Conservation (phyloP, 2,888 invertebrate species). For the Amblyjoppa proteus region DNA sequence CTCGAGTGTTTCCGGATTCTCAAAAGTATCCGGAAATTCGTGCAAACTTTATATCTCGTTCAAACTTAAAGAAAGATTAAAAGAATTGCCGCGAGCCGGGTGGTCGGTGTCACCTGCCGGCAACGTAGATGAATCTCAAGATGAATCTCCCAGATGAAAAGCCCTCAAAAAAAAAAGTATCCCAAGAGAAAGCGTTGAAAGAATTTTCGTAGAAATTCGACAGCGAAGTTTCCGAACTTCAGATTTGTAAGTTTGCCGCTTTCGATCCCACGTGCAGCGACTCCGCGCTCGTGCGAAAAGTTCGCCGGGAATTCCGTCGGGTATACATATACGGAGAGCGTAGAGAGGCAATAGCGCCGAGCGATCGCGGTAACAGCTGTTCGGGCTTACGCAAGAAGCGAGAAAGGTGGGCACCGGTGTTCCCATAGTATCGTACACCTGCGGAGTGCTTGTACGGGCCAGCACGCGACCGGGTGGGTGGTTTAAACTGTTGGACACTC, state of each 20-base stretch:
- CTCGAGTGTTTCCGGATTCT: too few relatives aligned
- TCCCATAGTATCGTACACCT: conserved; percentile 3
- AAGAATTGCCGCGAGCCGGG: neutral
- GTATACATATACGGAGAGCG: neutral
- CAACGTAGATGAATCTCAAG: neutral
- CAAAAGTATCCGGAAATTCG: neutral
- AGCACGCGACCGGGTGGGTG: conserved; percentile 66
- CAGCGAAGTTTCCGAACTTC: neutral
- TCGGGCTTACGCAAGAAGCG: conserved; percentile 62
- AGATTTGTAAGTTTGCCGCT: too few relatives aligned
- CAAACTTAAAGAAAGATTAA: neutral
- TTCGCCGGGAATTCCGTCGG: neutral
- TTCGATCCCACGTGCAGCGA: neutral
- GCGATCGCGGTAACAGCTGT: conserved; percentile 65
- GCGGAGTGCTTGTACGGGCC: neutral
- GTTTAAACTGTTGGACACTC: conserved; percentile 30
- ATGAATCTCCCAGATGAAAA: neutral
- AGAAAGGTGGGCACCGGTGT: conserved; percentile 55
- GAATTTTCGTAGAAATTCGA: neutral
- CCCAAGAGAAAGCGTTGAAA: neutral
- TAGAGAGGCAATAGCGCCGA: conserved; percentile 30
- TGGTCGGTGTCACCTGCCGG: too few relatives aligned
- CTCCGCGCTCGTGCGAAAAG: neutral
- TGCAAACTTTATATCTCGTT: neutral
- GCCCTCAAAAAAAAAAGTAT: too few relatives aligned